A percentile compares a stretch with the other conserved stretches of the same genome.
These are phyloP conservation scores for Heliopora coerulea DNA, from an alignment of 92 coral and sea anemone species.

Conservation along the genomic window DNA sequence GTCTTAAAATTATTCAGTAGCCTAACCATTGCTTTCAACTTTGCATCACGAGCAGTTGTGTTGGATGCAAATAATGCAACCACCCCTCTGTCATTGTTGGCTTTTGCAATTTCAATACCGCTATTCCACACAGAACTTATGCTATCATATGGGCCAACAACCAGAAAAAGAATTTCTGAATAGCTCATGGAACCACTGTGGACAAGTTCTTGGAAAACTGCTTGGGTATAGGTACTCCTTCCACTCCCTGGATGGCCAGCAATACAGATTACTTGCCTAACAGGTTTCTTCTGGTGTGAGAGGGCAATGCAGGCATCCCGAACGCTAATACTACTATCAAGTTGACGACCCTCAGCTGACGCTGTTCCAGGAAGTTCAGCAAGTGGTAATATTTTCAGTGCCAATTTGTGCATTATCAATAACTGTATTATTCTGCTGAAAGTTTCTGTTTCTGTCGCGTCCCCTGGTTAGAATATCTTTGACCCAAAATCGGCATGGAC, in stretches of 20 bases:
- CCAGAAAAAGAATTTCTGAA: slow-evolving; percentile 55
- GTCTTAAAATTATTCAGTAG: slow-evolving; percentile 60
- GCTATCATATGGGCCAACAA: slow-evolving; percentile 51
- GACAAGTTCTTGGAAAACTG: slow-evolving; percentile 52
- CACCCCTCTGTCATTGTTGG: slow-evolving; percentile 54
- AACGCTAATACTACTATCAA: slow-evolving; percentile 10
- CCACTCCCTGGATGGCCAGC: slow-evolving; percentile 90
- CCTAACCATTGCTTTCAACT: slow-evolving; percentile 43
- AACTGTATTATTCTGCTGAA: no score
- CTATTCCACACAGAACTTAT: slow-evolving; percentile 63
- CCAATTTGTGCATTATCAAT: slow-evolving; percentile 21
- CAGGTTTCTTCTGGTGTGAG: not conserved
- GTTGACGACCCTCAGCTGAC: slow-evolving; percentile 6
- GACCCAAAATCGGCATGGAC: no score
- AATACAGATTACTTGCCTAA: slow-evolving; percentile 1
- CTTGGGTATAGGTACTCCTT: slow-evolving; percentile 63
- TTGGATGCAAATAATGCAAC: slow-evolving; percentile 57
- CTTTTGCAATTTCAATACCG: slow-evolving; percentile 60
- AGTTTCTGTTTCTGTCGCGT: no score
- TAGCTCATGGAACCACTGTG: slow-evolving; percentile 11
- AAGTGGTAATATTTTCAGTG: slow-evolving; percentile 16
- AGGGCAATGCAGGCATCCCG: slow-evolving; percentile 3
- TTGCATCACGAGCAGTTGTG: slow-evolving; percentile 46
- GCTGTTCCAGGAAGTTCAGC: not conserved
- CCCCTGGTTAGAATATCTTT: no score